Percentiles rank a stretch among this genome's conserved stretches.
phyloP scores from a whole-genome alignment of 2,797 vertebrate genomes.

The Channa striata region DNA sequence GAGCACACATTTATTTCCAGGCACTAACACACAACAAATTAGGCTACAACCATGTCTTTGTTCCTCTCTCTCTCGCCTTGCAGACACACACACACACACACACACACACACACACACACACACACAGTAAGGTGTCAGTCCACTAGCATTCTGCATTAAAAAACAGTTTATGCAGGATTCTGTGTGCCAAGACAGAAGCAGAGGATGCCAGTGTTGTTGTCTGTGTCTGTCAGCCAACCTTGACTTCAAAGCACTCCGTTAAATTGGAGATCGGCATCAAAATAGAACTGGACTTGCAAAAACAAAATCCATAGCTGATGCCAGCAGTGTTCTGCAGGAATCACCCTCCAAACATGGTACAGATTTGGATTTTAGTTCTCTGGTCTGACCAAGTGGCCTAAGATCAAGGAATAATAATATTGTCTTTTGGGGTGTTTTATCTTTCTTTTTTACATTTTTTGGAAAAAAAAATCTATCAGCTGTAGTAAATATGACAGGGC shows the following conservation, averaged over 20 bases:
- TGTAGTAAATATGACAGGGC: no score
- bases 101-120: constrained; percentile 14
- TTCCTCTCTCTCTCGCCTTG: background rate
- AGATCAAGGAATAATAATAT: background rate
- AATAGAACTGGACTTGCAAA: constrained; percentile 32
- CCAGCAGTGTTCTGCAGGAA: constrained; percentile 32
- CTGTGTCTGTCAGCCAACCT: constrained; percentile 46
- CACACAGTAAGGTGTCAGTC: constrained; percentile 22
- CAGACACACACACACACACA: background rate
- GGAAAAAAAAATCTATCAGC: no score
- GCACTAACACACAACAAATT: constrained; percentile 15
- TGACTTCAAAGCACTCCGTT: constrained; percentile 61
- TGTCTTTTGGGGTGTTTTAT: background rate
- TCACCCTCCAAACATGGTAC: constrained; percentile 22
- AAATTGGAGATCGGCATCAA: constrained; percentile 43
- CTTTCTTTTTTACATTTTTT: no score
- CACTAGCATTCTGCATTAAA: constrained; percentile 38
- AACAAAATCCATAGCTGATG: constrained; percentile 9
- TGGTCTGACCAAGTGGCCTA: background rate
- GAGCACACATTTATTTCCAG: constrained; percentile 3
- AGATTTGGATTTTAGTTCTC: constrained; percentile 8
- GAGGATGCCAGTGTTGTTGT: constrained; percentile 39
- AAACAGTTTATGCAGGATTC: constrained; percentile 30
- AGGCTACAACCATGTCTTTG: constrained; percentile 1
- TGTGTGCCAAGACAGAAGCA: constrained; percentile 37